phyloP scores from a whole-genome alignment of 2,888 invertebrate genomes.

The Dynastes maya region DNA sequence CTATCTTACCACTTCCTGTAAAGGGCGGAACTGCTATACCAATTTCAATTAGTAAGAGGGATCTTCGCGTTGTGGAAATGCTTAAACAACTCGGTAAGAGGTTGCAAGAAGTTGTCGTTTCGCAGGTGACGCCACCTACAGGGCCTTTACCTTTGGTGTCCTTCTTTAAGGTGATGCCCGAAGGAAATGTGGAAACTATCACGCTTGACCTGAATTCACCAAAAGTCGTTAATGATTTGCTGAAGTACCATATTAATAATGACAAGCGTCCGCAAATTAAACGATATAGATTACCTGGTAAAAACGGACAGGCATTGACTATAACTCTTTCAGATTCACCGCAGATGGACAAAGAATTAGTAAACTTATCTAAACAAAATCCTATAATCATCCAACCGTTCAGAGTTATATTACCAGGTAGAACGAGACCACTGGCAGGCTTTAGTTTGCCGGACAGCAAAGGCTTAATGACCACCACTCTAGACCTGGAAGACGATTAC shows the following conservation, averaged over 20 bases:
- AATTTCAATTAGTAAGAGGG: neutral
- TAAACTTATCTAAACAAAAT: neutral
- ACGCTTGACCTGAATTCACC: constrained; percentile 14
- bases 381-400: neutral
- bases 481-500: constrained; percentile 19
- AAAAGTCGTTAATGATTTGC: neutral
- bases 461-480: neutral
- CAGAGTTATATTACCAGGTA: neutral
- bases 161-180: neutral
- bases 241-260: neutral
- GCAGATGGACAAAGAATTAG: neutral
- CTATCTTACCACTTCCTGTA: too few relatives aligned
- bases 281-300: neutral
- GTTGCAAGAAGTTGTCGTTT: neutral
- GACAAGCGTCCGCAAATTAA: neutral
- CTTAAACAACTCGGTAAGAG: neutral
- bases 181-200: neutral
- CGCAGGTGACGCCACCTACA: neutral
- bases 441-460: neutral
- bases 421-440: neutral
- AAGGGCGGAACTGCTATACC: neutral
- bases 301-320: neutral
- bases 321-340: neutral
- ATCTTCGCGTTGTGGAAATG: neutral
- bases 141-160: neutral